Percentiles rank a stretch among this genome's conserved stretches.
phyloP scores from a whole-genome alignment of 37 sponge, comb jelly and placozoan genomes.

The Crambe crambe region DNA sequence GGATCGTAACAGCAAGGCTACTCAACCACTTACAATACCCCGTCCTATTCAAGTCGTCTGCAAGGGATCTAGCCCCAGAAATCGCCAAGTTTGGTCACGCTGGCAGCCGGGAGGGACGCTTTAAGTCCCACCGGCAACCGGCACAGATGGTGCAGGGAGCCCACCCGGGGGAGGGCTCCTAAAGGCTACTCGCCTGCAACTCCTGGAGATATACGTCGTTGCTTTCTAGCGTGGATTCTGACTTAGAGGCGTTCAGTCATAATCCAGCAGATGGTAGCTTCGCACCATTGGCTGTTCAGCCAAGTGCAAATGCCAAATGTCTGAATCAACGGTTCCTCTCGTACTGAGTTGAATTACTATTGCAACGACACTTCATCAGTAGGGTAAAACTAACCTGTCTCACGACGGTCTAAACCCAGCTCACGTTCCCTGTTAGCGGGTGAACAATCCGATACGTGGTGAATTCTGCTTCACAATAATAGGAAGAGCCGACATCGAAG shows the following conservation, averaged over 20 bases:
- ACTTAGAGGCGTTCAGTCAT: conserved; percentile 91
- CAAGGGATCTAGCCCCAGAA: conserved; percentile 77
- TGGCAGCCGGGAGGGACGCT: too few species aligned
- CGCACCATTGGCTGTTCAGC: conserved; percentile 85
- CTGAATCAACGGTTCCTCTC: conserved; percentile 91
- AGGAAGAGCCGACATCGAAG: conserved; percentile 94
- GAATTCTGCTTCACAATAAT: conserved; percentile 90
- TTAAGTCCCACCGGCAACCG: conserved; percentile 8
- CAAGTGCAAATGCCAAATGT: conserved; percentile 88
- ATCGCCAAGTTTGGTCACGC: conserved; percentile 48
- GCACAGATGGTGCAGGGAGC: not conserved
- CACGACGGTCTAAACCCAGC: conserved; percentile 95
- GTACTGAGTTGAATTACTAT: conserved; percentile 89
- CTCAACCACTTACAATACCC: conserved; percentile 88
- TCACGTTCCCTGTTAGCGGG: conserved; percentile 91
- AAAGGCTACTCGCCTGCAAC: conserved; percentile 53
- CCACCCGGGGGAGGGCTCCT: too few species aligned
- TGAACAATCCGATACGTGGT: conserved; percentile 88
- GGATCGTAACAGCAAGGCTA: conserved; percentile 84
- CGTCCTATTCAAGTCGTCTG: conserved; percentile 80
- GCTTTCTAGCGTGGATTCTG: conserved; percentile 89
- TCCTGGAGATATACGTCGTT: conserved; percentile 65
- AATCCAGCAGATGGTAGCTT: conserved; percentile 90
- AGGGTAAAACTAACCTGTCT: conserved; percentile 95
- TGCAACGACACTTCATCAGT: conserved; percentile 90